Percentiles rank a stretch among this genome's conserved stretches.
These are phyloP conservation scores for Hypomesus transpacificus DNA, from an alignment of 2,113 vertebrate species.

Conservation along the genomic window DNA sequence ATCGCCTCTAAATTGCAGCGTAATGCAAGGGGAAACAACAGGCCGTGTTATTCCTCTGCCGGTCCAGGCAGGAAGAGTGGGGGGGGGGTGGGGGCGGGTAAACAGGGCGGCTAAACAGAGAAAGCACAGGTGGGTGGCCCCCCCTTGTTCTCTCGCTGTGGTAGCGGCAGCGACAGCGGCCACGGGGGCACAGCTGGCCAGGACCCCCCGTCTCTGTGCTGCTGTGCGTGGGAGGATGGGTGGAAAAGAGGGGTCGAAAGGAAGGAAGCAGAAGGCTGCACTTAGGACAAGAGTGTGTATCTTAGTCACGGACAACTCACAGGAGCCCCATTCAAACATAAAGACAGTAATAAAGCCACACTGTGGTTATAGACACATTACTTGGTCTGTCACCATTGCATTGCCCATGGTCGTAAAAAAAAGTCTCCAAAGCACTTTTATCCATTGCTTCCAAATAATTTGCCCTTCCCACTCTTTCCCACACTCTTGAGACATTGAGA, in stretches of 20 bases:
- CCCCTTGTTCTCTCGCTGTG: constrained; percentile 31
- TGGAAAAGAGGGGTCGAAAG: not conserved
- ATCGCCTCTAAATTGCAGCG: constrained; percentile 68
- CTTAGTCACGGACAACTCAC: too few relatives aligned
- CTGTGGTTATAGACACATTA: too few relatives aligned
- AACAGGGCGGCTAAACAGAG: constrained; percentile 13
- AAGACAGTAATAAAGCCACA: too few relatives aligned
- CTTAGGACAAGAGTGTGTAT: not conserved
- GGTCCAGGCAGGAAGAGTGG: not conserved
- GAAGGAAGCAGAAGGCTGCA: not conserved
- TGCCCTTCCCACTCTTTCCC: not conserved
- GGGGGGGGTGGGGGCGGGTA: constrained; percentile 12
- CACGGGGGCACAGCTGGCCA: constrained; percentile 28
- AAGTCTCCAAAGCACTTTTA: too few relatives aligned
- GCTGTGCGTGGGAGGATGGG: not conserved
- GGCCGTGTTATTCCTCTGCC: constrained; percentile 33
- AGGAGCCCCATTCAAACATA: too few relatives aligned
- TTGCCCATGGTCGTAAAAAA: too few relatives aligned
- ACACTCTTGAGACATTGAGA: too few relatives aligned
- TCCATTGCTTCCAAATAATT: not conserved
- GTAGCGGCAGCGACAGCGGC: constrained; percentile 30
- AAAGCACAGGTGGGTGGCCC: constrained; percentile 22
- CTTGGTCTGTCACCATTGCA: too few relatives aligned
- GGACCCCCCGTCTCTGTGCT: not conserved
- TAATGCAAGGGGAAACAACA: constrained; percentile 63